Evolutionary conservation across 2,888 invertebrate genomes (phyloP), one percentile per base, ranked within the genome.

Genomic region (Ethmia dodecea): DNA sequence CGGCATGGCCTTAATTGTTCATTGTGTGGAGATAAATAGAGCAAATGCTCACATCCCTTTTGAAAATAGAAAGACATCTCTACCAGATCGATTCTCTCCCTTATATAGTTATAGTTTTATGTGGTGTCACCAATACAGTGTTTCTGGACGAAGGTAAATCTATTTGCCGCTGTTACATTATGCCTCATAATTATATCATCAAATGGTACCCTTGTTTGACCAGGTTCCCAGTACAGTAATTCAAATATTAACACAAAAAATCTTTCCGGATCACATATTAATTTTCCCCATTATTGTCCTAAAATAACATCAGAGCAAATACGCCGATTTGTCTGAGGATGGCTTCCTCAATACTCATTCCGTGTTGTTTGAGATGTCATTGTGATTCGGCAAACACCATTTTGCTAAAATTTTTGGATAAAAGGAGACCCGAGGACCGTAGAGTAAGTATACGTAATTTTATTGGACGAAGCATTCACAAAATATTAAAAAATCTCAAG

Each of bases 331-430:
- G 40, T 38, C 28, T 35, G 47, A 55, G 60, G 64, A n/a, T 62
- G 48, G 58, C 55, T 68, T 60, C 55, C 45, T 52, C 13, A 41
- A 47, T 52, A 52, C 46, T 55, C 53, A 52, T 57, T 55, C 48
- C 44, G 43, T 38, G 40, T 45, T 34, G 40, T 32, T 28, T 38
- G 43, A 42, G 47, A 49, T 43, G 59, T 57, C 55, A 75, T 74
- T 76, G 66, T 76, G 55, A 45, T 45, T 57, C 48, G 46, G 59
- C 58, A 73, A 78, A 78, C 69, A 71, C 60, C n/a, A n/a, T n/a
- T n/a, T n/a, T n/a, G n/a, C n/a, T n/a, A n/a, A n/a, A 60, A 64
- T 75, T 74, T 78, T 73, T 69, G 70, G 61, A 58, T 63, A 55
- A 62, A 65, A 64, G 57, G 64, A 66, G 55, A 58, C 54, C 42